Conservation (phyloP, 1,140 invertebrate genomes). For the Anoplolepis gracilipes region DNA sequence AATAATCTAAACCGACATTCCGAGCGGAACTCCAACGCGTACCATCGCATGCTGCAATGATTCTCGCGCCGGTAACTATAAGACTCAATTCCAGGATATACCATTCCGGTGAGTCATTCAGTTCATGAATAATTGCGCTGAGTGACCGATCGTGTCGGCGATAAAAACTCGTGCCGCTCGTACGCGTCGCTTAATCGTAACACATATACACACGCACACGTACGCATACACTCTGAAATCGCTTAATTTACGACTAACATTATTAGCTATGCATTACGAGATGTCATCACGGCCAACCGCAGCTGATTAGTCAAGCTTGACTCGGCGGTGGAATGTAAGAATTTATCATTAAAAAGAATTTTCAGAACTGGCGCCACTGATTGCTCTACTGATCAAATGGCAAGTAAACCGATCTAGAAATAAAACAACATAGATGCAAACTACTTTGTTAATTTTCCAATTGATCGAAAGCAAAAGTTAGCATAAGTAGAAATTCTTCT, state of each 20-base stretch:
- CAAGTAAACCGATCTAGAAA: not conserved
- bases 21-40: conserved; percentile 5
- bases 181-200: conserved; percentile 38
- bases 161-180: conserved; percentile 32
- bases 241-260: conserved; percentile 45
- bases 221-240: not conserved
- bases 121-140: conserved; percentile 64
- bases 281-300: conserved; percentile 7
- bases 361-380: not conserved
- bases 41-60: conserved; percentile 16
- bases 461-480: not conserved
- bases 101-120: conserved; percentile 67
- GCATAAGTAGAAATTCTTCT: not conserved
- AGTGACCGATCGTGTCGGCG: conserved; percentile 52
- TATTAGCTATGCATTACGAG: conserved; percentile 18
- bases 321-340: conserved; percentile 17
- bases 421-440: not conserved
- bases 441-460: not conserved
- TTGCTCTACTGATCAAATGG: not conserved
- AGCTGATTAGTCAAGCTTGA: conserved; percentile 2
- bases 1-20: conserved; percentile 43
- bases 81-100: conserved; percentile 66
- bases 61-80: conserved; percentile 49
- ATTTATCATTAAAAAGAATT: conserved; percentile 24
- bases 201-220: no score